Base-by-base conservation (phyloP, 2,888 invertebrate genomes). In the Rhingia rostrata region DNA sequence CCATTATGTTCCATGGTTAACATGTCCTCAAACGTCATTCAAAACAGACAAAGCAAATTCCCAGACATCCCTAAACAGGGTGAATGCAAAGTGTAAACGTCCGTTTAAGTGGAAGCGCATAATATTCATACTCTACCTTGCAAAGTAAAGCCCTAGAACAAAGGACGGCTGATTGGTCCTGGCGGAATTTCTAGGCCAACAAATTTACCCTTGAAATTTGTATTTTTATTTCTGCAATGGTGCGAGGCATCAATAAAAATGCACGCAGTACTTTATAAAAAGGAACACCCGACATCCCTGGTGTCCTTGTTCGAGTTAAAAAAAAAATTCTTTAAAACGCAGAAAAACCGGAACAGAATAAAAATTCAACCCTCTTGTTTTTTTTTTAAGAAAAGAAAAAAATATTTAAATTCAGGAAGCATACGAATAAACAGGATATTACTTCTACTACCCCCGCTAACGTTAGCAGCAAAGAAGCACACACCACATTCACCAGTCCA, bases 401-500 rank as follows among this genome's bases (percentile, higher is more conserved):
- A 54, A 43, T 60, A 64, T 83, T 83, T 79, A 73, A 69, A 83
- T 79, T 83, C 83, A 79, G 79, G 79, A 79, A 78, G 72, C 82
- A 67, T 77, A 78, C 66, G 49, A 58, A 61, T 73, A 83, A 83
- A 83, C 79, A 83, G 83, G 83, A 83, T 83, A 83, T 83, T 79
- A 69, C 78, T 63, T 72, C 30, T 32, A 14, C 61, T 37, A 83
- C 63, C 78, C 53, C 66, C 66, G 43, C 69, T 37, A 39, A 7
- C 30, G 54, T 64, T 35, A 30, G 61, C 12, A 43, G 47, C 37
- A 54, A 22, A 9, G 12, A 56, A 35, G 22, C 7, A 22, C 47
- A 35, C 47, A 56, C 41, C 64, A 56, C 47, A 32, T 35, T 9
- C 58, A 56, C 32, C 45, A 53, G 37, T 4, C 37, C 10, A 69